Conservation (phyloP, 2,113 vertebrate genomes). For the Lasiurus cinereus region DNA sequence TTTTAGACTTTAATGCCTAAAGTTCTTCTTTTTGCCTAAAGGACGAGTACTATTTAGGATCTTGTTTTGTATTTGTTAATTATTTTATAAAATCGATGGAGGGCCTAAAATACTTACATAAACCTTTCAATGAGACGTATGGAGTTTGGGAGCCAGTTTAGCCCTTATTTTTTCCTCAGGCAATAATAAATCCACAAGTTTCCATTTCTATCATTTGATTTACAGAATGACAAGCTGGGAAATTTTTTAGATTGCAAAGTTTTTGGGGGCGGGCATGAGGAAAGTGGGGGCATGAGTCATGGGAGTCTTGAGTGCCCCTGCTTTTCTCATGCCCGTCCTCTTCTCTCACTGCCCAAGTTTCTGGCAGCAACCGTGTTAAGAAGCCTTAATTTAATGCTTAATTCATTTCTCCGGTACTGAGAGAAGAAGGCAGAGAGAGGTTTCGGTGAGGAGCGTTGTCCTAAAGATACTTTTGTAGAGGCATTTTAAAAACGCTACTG, state of each 20-base stretch:
- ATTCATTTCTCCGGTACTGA: not conserved
- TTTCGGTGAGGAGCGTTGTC: not conserved
- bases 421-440: not conserved
- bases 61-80: slow-evolving; percentile 17
- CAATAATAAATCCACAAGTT: not conserved
- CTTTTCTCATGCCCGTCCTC: not conserved
- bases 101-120: not conserved
- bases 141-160: not conserved
- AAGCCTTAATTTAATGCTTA: not conserved
- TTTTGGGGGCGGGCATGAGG: no score
- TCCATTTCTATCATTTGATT: not conserved
- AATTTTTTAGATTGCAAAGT: not conserved
- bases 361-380: not conserved
- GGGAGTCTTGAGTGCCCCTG: no score
- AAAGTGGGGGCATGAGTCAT: no score
- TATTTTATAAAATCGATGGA: not conserved
- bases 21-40: not conserved
- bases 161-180: not conserved
- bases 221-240: not conserved
- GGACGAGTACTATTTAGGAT: not conserved
- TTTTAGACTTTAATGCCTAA: slow-evolving; percentile 35
- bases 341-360: not conserved
- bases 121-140: slow-evolving; percentile 27
- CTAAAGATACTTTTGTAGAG: not conserved
- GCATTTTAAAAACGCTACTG: not conserved